Conservation (phyloP, 2,797 vertebrate genomes). For the Poeciliopsis gracilis region DNA sequence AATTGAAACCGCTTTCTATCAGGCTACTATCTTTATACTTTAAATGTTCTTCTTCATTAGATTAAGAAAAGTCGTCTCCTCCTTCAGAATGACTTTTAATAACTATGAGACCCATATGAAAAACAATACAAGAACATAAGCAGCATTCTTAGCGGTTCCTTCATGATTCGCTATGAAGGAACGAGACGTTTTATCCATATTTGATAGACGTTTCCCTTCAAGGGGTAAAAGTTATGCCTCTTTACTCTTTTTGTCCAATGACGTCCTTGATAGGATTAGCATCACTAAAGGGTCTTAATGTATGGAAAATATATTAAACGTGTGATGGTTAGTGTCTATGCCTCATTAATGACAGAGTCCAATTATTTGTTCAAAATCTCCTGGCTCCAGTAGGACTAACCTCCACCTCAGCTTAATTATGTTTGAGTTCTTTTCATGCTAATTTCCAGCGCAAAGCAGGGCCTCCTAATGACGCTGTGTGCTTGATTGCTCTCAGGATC, state of each 20-base stretch:
- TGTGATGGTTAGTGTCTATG: conserved; percentile 42
- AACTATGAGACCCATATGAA: not conserved
- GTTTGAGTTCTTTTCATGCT: conserved; percentile 59
- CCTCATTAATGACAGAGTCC: conserved; percentile 53
- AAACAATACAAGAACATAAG: not conserved
- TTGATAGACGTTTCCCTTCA: no score
- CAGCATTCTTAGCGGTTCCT: not conserved
- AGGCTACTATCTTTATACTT: not conserved
- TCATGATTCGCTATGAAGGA: not conserved
- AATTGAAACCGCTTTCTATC: no score
- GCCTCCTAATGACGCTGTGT: conserved; percentile 56
- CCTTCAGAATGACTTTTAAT: not conserved
- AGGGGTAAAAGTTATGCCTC: not conserved
- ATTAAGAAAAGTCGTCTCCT: not conserved
- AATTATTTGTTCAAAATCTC: conserved; percentile 69
- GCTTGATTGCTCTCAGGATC: conserved; percentile 60
- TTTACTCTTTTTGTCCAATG: conserved; percentile 19
- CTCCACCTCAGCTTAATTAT: conserved; percentile 70
- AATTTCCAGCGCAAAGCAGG: conserved; percentile 65
- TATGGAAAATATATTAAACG: conserved; percentile 38
- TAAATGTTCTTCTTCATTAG: not conserved
- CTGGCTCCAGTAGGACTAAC: conserved; percentile 61
- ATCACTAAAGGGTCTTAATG: conserved; percentile 6
- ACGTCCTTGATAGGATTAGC: conserved; percentile 32
- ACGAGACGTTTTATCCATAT: not conserved